These are phyloP conservation scores for Hippoglossus hippoglossus DNA, from an alignment of 2,797 vertebrate species.

Conservation along the genomic window DNA sequence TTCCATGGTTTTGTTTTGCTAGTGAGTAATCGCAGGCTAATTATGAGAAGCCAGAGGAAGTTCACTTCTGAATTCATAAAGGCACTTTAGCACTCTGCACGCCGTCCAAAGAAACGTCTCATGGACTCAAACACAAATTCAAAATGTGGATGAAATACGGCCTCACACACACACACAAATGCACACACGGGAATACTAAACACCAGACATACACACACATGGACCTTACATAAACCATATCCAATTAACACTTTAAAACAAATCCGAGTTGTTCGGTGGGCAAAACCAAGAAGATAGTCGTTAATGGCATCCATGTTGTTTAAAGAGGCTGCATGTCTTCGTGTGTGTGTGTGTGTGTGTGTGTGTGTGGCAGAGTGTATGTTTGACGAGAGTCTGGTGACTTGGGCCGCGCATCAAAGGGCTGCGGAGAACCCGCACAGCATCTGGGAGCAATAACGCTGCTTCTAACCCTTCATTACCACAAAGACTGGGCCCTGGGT, in stretches of 20 bases:
- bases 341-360: slow-evolving; percentile 40
- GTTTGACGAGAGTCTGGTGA: slow-evolving; percentile 78
- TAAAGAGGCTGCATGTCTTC: slow-evolving; percentile 60
- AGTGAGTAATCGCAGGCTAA: slow-evolving; percentile 80
- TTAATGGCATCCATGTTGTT: slow-evolving; percentile 69
- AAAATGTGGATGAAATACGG: slow-evolving; percentile 50
- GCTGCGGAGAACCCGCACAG: slow-evolving; percentile 79
- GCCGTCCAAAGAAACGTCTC: slow-evolving; percentile 48
- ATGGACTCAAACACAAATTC: slow-evolving; percentile 28
- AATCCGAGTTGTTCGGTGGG: slow-evolving; percentile 59
- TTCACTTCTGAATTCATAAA: slow-evolving; percentile 80
- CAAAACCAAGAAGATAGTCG: slow-evolving; percentile 60
- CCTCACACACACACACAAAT: slow-evolving; percentile 1
- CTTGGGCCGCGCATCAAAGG: slow-evolving; percentile 85
- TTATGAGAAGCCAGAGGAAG: slow-evolving; percentile 80
- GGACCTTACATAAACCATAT: slow-evolving; percentile 36
- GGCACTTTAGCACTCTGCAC: slow-evolving; percentile 55
- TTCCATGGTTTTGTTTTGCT: slow-evolving; percentile 82
- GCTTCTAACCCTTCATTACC: slow-evolving; percentile 88
- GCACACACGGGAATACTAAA: slow-evolving; percentile 10
- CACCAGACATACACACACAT: slow-evolving; percentile 17
- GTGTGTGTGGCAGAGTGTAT: slow-evolving; percentile 43
- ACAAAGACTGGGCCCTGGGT: slow-evolving; percentile 86
- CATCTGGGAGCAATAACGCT: slow-evolving; percentile 89
- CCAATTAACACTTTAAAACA: slow-evolving; percentile 71